Base-by-base conservation (phyloP, 2,113 vertebrate genomes). In the Narcine bancroftii region DNA sequence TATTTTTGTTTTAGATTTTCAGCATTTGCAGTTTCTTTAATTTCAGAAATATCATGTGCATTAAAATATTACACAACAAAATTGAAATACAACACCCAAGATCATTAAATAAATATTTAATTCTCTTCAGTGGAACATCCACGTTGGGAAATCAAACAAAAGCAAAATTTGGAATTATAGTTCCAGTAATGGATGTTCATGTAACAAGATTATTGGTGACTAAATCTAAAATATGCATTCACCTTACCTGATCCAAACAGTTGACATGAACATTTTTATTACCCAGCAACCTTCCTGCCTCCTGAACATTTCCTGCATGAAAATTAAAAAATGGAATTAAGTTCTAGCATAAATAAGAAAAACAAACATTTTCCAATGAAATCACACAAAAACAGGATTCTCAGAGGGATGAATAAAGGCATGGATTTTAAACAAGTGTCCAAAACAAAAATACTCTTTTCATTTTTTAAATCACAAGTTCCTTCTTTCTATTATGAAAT, bases 231-330 rank as follows among this genome's bases (percentile, higher is more conserved):
- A 36, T 11, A 7, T 36, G n/a, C 6, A 45, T 29, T 69, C 69
- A 13, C 29, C 6, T 95, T 97, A 99, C 99, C 97, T 99, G 98
- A 95, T 99, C 99, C 96, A 99, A 94, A 95, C 98, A 99, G 96
- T 99, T 99, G 92, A 99, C 98, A 91, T 95, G 95, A 66, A 99
- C 98, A 95, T 98, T 98, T 95, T 97, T 99, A 94, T 96, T 98
- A 42, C 97, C 98, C 92, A 99, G 94, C 10, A 99, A 94, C 93
- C 97, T 96, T 69, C 97, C 97, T 21, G 97, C 97, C 93, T 99
- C 98, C 92, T 98, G 98, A 0, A 96, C 95, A 83, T 98, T 98
- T 93, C 98, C 98, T 99, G 94, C 56, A 91, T 93, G 85, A 87
- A n/a, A 92, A 33, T 76, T 42, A 60, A 93, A 45, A 72, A 65